Base-by-base conservation (phyloP, 2,888 invertebrate genomes). In the Cheilosia scutellata region DNA sequence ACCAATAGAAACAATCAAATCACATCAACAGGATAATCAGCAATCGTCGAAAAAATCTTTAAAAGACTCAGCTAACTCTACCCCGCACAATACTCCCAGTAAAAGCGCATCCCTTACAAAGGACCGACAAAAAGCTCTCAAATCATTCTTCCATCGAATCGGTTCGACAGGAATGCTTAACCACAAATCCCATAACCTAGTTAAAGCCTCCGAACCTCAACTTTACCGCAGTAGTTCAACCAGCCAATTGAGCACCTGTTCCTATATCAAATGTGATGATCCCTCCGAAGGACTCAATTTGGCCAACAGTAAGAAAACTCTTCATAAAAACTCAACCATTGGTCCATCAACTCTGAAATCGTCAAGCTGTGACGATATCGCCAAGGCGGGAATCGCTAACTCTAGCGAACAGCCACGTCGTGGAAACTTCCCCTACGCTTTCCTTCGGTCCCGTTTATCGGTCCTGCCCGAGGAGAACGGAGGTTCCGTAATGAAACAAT, bases 211-310 rank as follows among this genome's bases (percentile, higher is more conserved):
- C 20, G 92, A 91, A 42, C 90, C 91, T n/a, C 88, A 89, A 71
- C 88, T 96, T n/a, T 96, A 96, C 89, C 93, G 96, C 72, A 96
- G 96, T 90, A 96, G 96, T 90, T 96, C 96, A 44, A 96, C 96
- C 33, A 96, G 96, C 70, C 96, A 96, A 90, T 92, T 96, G 88
- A 95, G 95, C 83, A 95, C 95, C 29, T 91, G 90, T 87, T 92
- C 92, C 27, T 96, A 96, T 90, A 94, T 96, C 44, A 95, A 96
- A 90, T 96, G 96, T 83, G 96, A 96, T 90, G 96, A 96, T 92
- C 96, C 96, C 7, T 95, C 96, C n/a, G 96, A 96, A 89, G 96
- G 96, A 51, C 94, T 96, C 71, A 96, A 95, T 90, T 93, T 95
- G 88, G 87, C 83, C 93, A 94, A 91, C 93, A 93, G 89, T 89